Percentiles rank a stretch among this genome's conserved stretches.
phyloP scores from a whole-genome alignment of 2,888 invertebrate genomes.

The Cecidostiba fungosa region DNA sequence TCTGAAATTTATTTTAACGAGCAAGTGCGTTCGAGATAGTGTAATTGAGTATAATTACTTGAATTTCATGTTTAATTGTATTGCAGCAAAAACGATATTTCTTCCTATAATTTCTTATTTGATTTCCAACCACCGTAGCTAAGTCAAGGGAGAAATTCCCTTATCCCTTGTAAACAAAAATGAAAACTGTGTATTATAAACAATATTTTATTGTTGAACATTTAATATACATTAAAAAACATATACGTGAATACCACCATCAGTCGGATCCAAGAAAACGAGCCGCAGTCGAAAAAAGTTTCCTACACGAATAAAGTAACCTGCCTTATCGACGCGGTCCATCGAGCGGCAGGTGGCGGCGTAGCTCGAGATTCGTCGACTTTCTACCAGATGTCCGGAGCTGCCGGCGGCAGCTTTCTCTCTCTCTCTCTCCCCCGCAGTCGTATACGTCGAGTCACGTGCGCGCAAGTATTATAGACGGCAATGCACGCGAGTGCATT shows the following conservation, averaged over 20 bases:
- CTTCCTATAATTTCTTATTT: too few relatives aligned
- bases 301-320: not conserved
- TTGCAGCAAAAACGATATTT: not conserved
- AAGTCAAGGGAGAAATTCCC: too few relatives aligned
- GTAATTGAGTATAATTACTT: not conserved
- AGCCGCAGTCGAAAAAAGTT: not conserved
- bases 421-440: not conserved
- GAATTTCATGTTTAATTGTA: not conserved
- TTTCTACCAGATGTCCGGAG: slow-evolving; percentile 59
- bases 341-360: slow-evolving; percentile 22
- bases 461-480: not conserved
- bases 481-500: not conserved
- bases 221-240: not conserved
- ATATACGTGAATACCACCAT: not conserved
- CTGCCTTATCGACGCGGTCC: slow-evolving; percentile 54
- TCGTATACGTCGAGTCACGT: not conserved
- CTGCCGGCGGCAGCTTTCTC: not conserved
- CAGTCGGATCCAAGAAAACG: not conserved
- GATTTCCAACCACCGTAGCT: too few relatives aligned
- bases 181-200: too few relatives aligned
- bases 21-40: not conserved
- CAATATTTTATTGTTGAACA: not conserved
- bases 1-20: not conserved
- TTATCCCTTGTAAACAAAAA: too few relatives aligned
- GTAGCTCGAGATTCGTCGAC: slow-evolving; percentile 39